Evolutionary conservation across 2,888 invertebrate species (phyloP).

Genomic region (Heliconius ismenius): DNA sequence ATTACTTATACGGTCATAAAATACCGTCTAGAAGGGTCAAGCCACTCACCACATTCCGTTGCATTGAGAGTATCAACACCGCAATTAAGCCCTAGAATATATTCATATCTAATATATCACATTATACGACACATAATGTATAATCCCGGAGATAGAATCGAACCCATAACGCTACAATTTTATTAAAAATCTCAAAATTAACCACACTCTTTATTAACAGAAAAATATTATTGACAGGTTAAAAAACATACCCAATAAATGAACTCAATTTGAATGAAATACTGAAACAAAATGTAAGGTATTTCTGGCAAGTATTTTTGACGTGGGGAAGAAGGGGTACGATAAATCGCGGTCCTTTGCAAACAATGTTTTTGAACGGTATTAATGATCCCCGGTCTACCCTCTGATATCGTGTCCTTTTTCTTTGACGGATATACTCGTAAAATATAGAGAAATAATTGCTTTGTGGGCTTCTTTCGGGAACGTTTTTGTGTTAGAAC

Average conservation of each 20-base stretch:
- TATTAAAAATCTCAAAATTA: background rate
- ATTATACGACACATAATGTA: too few relatives aligned
- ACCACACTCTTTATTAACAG: background rate
- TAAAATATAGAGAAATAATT: slow-evolving; percentile 44
- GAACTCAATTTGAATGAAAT: slow-evolving; percentile 35
- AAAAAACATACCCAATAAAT: slow-evolving; percentile 24
- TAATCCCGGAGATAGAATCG: background rate
- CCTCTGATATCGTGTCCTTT: slow-evolving; percentile 62
- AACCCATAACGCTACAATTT: background rate
- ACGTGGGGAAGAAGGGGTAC: slow-evolving; percentile 25
- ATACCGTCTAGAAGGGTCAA: background rate
- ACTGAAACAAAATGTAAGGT: slow-evolving; percentile 34
- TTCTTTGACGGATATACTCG: slow-evolving; percentile 57
- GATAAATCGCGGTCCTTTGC: slow-evolving; percentile 72
- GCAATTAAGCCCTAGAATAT: background rate
- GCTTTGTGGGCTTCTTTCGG: slow-evolving; percentile 29
- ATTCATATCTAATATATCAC: background rate
- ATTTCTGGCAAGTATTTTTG: slow-evolving; percentile 36
- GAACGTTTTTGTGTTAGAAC: background rate
- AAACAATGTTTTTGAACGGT: slow-evolving; percentile 76
- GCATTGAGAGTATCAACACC: too few relatives aligned
- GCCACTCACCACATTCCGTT: too few relatives aligned
- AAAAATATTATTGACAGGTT: background rate
- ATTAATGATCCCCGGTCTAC: slow-evolving; percentile 62
- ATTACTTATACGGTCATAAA: background rate